Conservation (phyloP, 1,140 invertebrate species). For the Hycleus phaleratus region DNA sequence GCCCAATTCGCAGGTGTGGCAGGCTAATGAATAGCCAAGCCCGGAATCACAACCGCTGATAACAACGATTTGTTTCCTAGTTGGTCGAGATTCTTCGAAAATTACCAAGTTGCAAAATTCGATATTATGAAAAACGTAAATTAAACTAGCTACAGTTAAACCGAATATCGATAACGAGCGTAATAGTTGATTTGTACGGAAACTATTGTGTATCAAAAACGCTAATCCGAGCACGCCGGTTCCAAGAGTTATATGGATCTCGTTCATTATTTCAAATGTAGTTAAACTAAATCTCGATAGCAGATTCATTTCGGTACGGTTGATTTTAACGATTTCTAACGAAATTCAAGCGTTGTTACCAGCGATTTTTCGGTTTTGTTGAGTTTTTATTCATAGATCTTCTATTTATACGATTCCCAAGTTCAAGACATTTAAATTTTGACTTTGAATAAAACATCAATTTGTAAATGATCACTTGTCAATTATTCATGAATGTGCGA, state of each 20-base stretch:
- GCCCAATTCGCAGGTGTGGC: slow-evolving; percentile 51
- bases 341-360: not conserved
- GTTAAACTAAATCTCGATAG: slow-evolving; percentile 22
- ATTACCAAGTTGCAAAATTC: slow-evolving; percentile 1
- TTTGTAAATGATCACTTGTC: not conserved
- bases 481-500: not conserved
- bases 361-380: not conserved
- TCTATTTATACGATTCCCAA: too few relatives aligned
- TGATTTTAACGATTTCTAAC: not conserved
- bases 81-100: slow-evolving; percentile 3
- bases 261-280: slow-evolving; percentile 35
- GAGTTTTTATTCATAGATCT: not conserved
- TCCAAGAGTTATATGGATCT: slow-evolving; percentile 32
- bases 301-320: slow-evolving; percentile 16
- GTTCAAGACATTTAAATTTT: not conserved
- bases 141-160: slow-evolving; percentile 29
- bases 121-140: slow-evolving; percentile 24
- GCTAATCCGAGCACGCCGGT: slow-evolving; percentile 31
- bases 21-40: slow-evolving; percentile 65
- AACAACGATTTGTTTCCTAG: slow-evolving; percentile 48
- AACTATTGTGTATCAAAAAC: slow-evolving; percentile 29
- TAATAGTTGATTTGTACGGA: slow-evolving; percentile 24
- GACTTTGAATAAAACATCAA: not conserved
- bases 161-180: slow-evolving; percentile 26
- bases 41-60: slow-evolving; percentile 80